phyloP scores from a whole-genome alignment of 2,888 invertebrate genomes.

The Octodonta nipae region DNA sequence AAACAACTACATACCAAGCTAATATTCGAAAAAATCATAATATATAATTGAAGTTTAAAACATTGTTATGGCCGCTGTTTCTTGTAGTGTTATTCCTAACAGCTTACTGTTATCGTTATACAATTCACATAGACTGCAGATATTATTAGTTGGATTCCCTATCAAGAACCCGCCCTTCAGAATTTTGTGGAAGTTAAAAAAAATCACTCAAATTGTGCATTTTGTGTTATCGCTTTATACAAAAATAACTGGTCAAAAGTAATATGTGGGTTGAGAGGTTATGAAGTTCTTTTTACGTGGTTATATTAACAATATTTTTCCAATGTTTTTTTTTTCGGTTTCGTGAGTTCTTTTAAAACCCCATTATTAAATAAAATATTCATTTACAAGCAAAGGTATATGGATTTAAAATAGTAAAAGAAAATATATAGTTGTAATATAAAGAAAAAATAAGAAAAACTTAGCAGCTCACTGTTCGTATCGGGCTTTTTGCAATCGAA shows the following conservation, averaged over 20 bases:
- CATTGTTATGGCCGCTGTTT: slow-evolving; percentile 30
- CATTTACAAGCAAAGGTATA: slow-evolving; percentile 32
- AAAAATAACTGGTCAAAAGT: slow-evolving; percentile 9
- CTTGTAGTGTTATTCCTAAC: slow-evolving; percentile 29
- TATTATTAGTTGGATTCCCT: too few relatives aligned
- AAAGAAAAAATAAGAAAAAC: slow-evolving; percentile 26
- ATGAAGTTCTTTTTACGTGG: slow-evolving; percentile 8
- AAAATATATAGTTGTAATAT: slow-evolving; percentile 30
- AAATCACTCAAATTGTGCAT: not conserved
- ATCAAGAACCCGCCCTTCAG: too few relatives aligned
- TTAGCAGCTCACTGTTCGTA: slow-evolving; percentile 35
- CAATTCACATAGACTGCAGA: slow-evolving; percentile 3
- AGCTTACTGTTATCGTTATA: slow-evolving; percentile 23
- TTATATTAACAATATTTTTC: slow-evolving; percentile 24
- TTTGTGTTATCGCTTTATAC: slow-evolving; percentile 3
- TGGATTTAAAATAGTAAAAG: slow-evolving; percentile 32
- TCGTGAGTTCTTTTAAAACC: slow-evolving; percentile 28
- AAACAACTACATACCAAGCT: too few relatives aligned
- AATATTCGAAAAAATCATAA: too few relatives aligned
- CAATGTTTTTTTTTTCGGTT: too few relatives aligned
- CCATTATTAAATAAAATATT: slow-evolving; percentile 13
- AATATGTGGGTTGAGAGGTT: slow-evolving; percentile 5
- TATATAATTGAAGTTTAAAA: slow-evolving; percentile 15
- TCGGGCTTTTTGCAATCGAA: slow-evolving; percentile 28
- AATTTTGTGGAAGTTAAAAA: too few relatives aligned